These are phyloP conservation scores for Malurus melanocephalus DNA, from an alignment of 2,113 vertebrate species.

Conservation along the genomic window DNA sequence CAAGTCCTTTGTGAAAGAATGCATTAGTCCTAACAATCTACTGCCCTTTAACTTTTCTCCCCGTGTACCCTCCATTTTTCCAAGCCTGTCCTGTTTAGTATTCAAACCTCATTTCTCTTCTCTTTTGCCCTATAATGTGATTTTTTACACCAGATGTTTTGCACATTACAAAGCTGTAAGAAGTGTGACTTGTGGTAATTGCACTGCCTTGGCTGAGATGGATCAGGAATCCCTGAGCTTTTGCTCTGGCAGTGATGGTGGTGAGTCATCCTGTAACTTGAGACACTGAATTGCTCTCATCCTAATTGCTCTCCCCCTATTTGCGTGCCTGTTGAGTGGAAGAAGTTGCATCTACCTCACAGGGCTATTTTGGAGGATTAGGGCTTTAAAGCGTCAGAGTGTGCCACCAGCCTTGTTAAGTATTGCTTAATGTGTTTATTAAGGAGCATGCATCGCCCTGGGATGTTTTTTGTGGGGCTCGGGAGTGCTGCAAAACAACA, in stretches of 20 bases:
- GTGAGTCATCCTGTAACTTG: conserved; percentile 25
- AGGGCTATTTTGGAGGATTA: not conserved
- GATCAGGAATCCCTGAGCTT: not conserved
- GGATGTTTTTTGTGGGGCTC: not conserved
- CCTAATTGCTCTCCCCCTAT: not conserved
- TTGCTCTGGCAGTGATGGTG: not conserved
- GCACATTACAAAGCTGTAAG: not conserved
- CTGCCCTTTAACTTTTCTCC: not conserved
- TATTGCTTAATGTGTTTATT: not conserved
- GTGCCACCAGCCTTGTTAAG: not conserved
- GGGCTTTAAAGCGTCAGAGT: not conserved
- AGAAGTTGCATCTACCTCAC: not conserved
- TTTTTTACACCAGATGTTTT: conserved; percentile 32
- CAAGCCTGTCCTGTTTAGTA: not conserved
- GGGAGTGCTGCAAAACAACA: not conserved
- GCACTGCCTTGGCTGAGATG: not conserved
- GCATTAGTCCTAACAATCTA: not conserved
- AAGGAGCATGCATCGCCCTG: not conserved
- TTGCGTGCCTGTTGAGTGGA: not conserved
- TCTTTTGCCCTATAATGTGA: not conserved
- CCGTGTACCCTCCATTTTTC: not conserved
- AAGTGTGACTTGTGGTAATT: not conserved
- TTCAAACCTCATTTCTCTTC: not conserved
- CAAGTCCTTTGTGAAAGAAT: not conserved
- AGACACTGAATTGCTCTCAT: not conserved